A percentile compares a stretch with the other conserved stretches of the same genome.
Conservation (phyloP, 2,113 vertebrate genomes). For the Epinephelus moara region DNA sequence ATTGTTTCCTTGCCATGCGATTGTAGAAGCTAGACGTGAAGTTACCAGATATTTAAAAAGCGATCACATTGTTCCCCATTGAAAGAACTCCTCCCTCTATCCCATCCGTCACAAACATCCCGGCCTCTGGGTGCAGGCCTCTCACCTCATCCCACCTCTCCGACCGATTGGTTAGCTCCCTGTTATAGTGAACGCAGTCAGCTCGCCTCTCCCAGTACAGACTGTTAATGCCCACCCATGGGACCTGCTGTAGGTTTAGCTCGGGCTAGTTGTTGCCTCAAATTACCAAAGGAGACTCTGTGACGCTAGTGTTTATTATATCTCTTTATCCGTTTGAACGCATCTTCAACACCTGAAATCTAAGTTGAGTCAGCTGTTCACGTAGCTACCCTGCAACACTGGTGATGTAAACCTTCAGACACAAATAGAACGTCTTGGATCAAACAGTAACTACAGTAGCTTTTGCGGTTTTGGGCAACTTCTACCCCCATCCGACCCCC, state of each 20-base stretch:
- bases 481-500: constrained; percentile 1
- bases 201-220: neutral
- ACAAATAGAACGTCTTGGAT: neutral
- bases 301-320: neutral
- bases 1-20: constrained; percentile 30
- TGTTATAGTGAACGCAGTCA: constrained; percentile 29
- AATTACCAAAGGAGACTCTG: neutral
- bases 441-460: neutral
- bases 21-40: constrained; percentile 35
- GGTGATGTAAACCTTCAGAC: no score
- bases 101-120: constrained; percentile 65
- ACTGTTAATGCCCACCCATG: neutral
- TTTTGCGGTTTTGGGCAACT: constrained; percentile 21
- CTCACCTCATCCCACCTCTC: constrained; percentile 48
- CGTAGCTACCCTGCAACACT: no score
- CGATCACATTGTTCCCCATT: constrained; percentile 16
- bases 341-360: no score
- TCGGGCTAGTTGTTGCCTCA: neutral
- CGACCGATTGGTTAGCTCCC: constrained; percentile 23
- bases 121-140: constrained; percentile 28
- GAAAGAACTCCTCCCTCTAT: constrained; percentile 23
- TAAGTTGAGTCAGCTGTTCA: no score
- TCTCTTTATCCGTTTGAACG: neutral
- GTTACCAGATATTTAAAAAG: neutral
- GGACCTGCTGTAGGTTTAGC: constrained; percentile 10